Percentiles rank a stretch among this genome's conserved stretches.
These are phyloP conservation scores for Pollenia labialis DNA, from an alignment of 2,888 invertebrate species.

Conservation along the genomic window DNA sequence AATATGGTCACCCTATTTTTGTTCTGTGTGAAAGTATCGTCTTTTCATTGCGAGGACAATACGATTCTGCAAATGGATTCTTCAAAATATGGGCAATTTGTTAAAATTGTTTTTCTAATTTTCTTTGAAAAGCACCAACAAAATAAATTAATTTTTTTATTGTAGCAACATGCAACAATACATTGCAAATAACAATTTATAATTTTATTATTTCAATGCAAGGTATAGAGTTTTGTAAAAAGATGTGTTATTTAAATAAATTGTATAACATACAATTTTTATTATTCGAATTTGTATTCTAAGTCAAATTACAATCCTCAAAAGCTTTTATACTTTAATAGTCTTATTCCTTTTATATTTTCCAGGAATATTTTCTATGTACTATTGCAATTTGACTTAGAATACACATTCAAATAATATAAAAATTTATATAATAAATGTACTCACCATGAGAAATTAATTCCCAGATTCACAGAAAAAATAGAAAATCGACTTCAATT, in stretches of 20 bases:
- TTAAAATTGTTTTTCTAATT: slow-evolving; percentile 47
- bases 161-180: slow-evolving; percentile 37
- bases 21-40: neutral
- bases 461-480: no score
- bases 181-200: slow-evolving; percentile 18
- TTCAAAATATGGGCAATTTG: slow-evolving; percentile 40
- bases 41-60: neutral
- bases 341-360: no score
- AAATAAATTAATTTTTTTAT: slow-evolving; percentile 17
- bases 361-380: no score
- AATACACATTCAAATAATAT: no score
- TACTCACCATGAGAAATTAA: no score
- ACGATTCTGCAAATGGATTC: slow-evolving; percentile 34
- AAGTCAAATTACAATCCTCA: no score
- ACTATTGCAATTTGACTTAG: no score
- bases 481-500: no score
- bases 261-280: no score
- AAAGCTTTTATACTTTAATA: no score
- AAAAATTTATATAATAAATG: no score
- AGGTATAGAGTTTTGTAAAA: neutral
- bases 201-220: slow-evolving; percentile 4
- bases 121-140: slow-evolving; percentile 41
- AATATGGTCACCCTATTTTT: neutral
- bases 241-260: slow-evolving; percentile 1
- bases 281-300: no score